Evolutionary conservation across 2,888 invertebrate species (phyloP).

Genomic region (Nomada flava): DNA sequence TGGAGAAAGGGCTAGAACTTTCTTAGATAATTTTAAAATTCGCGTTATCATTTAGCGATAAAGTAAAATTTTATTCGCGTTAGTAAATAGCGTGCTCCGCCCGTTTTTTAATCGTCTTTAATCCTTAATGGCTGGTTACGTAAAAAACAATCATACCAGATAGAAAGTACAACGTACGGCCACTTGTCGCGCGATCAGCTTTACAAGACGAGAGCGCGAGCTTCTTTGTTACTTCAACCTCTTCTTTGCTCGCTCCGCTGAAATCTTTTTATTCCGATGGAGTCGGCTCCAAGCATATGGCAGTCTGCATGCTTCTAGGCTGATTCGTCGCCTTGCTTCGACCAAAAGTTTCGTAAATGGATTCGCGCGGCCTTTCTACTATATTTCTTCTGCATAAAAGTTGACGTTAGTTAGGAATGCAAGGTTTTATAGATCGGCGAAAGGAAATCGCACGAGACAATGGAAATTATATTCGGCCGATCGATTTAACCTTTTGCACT

Average conservation of each 20-base stretch:
- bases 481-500: conserved; percentile 44
- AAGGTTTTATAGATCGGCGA: conserved; percentile 15
- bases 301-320: conserved; percentile 38
- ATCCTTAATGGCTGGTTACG: conserved; percentile 76
- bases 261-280: conserved; percentile 53
- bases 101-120: conserved; percentile 73
- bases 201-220: conserved; percentile 15
- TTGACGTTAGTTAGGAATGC: background rate
- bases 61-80: conserved; percentile 58
- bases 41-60: conserved; percentile 68
- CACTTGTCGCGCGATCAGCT: conserved; percentile 57
- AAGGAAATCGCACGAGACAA: conserved; percentile 37
- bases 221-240: conserved; percentile 47
- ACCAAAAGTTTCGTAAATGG: conserved; percentile 22
- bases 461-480: conserved; percentile 47
- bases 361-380: background rate
- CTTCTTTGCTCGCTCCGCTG: conserved; percentile 23
- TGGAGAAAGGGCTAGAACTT: conserved; percentile 39
- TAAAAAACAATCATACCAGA: conserved; percentile 72
- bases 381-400: background rate
- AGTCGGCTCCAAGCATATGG: conserved; percentile 60
- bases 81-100: conserved; percentile 38
- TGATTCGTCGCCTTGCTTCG: conserved; percentile 6
- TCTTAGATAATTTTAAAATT: conserved; percentile 41
- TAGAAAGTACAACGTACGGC: conserved; percentile 60